Percentiles rank a stretch among this genome's conserved stretches.
Conservation (phyloP, 2,113 vertebrate genomes). For the cattle (Bos taurus) region DNA sequence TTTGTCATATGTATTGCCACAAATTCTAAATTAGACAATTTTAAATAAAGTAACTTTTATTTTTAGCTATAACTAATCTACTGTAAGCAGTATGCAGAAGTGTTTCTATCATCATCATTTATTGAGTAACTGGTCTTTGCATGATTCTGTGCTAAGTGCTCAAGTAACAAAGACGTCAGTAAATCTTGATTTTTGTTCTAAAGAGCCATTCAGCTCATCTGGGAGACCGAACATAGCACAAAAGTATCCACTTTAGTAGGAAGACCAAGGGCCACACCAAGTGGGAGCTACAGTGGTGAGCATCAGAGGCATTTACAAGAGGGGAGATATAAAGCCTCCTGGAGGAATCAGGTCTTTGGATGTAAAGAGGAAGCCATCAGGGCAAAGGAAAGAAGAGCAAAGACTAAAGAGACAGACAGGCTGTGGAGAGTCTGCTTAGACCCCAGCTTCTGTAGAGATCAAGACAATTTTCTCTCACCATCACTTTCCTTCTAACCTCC, state of each 20-base stretch:
- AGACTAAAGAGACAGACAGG: background rate
- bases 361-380: background rate
- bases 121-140: background rate
- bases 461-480: background rate
- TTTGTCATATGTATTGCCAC: background rate
- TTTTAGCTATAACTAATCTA: background rate
- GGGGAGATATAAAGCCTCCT: background rate
- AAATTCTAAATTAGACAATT: background rate
- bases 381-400: background rate
- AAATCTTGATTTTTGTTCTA: background rate
- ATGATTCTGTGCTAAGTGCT: background rate
- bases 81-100: background rate
- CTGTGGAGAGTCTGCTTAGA: background rate
- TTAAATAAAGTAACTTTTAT: background rate
- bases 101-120: background rate
- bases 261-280: background rate
- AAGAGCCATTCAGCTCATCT: background rate
- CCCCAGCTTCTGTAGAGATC: background rate
- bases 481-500: background rate
- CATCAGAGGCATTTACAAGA: background rate
- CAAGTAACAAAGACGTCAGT: background rate
- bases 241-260: background rate
- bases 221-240: background rate
- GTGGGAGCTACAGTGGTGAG: background rate
- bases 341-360: background rate